phyloP scores from a whole-genome alignment of 2,797 vertebrate species.

The Valencia hispanica region DNA sequence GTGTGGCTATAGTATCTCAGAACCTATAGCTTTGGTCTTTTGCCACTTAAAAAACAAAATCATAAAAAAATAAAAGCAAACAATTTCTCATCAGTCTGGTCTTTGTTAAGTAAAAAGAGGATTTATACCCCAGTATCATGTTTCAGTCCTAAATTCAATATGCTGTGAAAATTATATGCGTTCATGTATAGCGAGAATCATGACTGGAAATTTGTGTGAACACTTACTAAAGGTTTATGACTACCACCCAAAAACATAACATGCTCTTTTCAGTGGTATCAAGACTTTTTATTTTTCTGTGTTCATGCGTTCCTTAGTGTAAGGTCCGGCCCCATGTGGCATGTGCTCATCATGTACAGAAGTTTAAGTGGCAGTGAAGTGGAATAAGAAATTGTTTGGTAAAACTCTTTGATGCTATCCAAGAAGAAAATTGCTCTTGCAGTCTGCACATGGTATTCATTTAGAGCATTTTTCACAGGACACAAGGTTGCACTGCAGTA shows the following conservation, averaged over 20 bases:
- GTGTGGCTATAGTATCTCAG: slow-evolving; percentile 34
- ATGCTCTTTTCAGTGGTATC: slow-evolving; percentile 16
- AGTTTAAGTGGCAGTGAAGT: slow-evolving; percentile 46
- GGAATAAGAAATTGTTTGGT: slow-evolving; percentile 48
- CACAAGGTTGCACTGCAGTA: slow-evolving; percentile 28
- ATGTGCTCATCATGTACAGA: slow-evolving; percentile 34
- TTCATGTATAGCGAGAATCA: slow-evolving; percentile 37
- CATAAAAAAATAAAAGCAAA: slow-evolving; percentile 36
- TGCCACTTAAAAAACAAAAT: slow-evolving; percentile 43
- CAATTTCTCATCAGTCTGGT: slow-evolving; percentile 25
- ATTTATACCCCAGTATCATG: slow-evolving; percentile 51
- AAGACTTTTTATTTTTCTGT: slow-evolving; percentile 32
- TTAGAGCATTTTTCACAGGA: slow-evolving; percentile 30
- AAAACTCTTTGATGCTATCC: slow-evolving; percentile 46
- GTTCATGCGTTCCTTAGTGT: slow-evolving; percentile 29
- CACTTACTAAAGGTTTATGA: slow-evolving; percentile 30
- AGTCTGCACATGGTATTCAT: slow-evolving; percentile 50
- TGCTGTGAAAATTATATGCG: slow-evolving; percentile 51
- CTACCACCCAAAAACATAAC: slow-evolving; percentile 21
- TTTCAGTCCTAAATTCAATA: slow-evolving; percentile 56
- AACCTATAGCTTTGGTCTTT: slow-evolving; percentile 41
- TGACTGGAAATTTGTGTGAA: slow-evolving; percentile 45
- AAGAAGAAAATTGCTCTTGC: slow-evolving; percentile 34
- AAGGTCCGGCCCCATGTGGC: slow-evolving; percentile 25
- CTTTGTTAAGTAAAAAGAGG: slow-evolving; percentile 37